Evolutionary conservation across 2,888 invertebrate species (phyloP), one percentile per base, ranked within the genome.

Genomic region (Rotaria magnacalcarata): DNA sequence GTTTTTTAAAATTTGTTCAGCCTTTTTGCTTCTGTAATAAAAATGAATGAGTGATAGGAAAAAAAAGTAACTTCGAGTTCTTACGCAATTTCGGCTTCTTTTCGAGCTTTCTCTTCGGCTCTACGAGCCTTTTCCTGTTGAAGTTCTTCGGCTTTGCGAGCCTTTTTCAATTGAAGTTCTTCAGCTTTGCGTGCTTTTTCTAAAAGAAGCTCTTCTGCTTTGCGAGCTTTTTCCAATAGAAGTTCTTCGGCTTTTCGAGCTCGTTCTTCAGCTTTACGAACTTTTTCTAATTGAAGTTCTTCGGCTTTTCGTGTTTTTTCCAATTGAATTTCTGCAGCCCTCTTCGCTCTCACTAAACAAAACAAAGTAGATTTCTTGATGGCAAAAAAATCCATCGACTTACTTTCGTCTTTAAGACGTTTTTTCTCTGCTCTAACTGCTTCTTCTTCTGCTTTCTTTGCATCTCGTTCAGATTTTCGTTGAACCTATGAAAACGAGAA

Each of bases 141-240:
- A n/a, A n/a, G n/a, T n/a, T n/a, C n/a, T n/a, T n/a, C n/a, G n/a
- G n/a, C n/a, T n/a, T n/a, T n/a, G n/a, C n/a, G n/a, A n/a, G n/a
- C n/a, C n/a, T n/a, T n/a, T n/a, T n/a, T n/a, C n/a, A 27, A 27
- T n/a, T 34, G 67, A 67, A 67, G 67, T 67, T 67, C 60, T 27
- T 67, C 67, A 14, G 34, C 34, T 67, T 67, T 67, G 8, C 67
- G 67, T n/a, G 67, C 67, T 67, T 67, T 67, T 27, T 67, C 67
- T 34, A 27, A 27, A 14, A 34, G 27, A 1, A 67, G 11, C 34
- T 67, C 67, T 67, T 67, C 67, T 7, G 67, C 67, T 67, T 67
- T 67, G 14, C 67, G 67, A n/a, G 58, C 58, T 11, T 60, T 60
- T 60, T 60, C 58, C 6, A 24, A 8, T 60, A n/a, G 58, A 27